Evolutionary conservation across 1,140 invertebrate species (phyloP), one percentile per base, ranked within the genome.

Genomic region (Camponotus vicinus): DNA sequence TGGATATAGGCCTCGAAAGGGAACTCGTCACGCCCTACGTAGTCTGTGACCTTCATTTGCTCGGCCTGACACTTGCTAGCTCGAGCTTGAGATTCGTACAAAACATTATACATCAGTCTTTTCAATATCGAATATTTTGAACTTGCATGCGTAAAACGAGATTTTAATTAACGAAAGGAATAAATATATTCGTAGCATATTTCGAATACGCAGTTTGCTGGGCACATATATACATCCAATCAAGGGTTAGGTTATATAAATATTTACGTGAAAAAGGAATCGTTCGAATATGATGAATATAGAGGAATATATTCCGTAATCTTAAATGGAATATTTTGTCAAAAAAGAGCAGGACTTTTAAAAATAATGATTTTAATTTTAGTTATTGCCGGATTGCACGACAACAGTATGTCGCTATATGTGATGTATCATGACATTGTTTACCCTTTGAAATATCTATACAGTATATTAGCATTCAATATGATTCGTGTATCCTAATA

Each of bases 401-500:
- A 52, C 45, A 21, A 52, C 6, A 21, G 27, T 18, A 13, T 21
- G 3, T 21, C n/a, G n/a, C 15, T 73, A 37, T 73, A 45, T 45
- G 15, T 18, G 49, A 52, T 3, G 4, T 70, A 27, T 27, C 18
- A 7, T 21, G 15, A 6, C 45, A 7, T n/a, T 37, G 32, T 2
- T 11, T 59, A 37, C 2, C 13, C 37, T 61, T 75, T 75, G 27
- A 75, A 75, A 59, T 37, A 13, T 61, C 55, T 5, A 6, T 6
- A 11, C 69, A 45, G 1, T 21, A 15, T 40, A 75, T 75, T 21
- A 34, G 11, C 42, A 15, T 59, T 21, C 37, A 21, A 61, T 75
- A 57, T 73, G 70, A 73, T 75, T 75, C 6, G 13, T 27, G 15
- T 40, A 73, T 59, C 37, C 57, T 59, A 59, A 21, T 42, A 61